Evolutionary conservation across 2,113 vertebrate genomes (phyloP).

Genomic region (Cynocephalus volans): DNA sequence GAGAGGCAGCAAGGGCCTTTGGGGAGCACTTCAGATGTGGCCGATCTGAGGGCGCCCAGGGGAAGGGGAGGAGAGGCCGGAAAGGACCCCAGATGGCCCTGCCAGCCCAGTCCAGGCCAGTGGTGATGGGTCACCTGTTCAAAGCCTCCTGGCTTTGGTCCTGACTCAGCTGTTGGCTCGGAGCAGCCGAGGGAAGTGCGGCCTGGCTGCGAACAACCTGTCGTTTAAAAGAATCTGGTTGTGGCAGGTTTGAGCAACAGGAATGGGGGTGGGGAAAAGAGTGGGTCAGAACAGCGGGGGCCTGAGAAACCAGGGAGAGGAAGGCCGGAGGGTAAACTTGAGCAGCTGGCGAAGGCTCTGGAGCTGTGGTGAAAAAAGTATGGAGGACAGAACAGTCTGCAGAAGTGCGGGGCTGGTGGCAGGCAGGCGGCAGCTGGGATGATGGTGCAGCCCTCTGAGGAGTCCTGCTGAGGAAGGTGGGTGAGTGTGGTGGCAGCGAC

Average conservation of each 20-base stretch:
- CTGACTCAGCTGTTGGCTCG: background rate
- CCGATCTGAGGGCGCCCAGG: background rate
- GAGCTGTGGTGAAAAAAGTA: background rate
- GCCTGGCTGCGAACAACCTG: background rate
- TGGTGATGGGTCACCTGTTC: background rate
- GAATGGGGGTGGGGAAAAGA: background rate
- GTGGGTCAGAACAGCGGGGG: accelerated
- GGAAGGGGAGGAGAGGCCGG: no score
- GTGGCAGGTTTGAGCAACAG: background rate
- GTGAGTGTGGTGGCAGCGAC: background rate
- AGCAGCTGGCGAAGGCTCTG: background rate
- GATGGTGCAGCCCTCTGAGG: background rate
- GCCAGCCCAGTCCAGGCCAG: accelerated
- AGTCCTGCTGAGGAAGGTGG: background rate
- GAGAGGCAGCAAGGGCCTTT: accelerated
- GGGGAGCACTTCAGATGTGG: no score
- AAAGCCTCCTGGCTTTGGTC: background rate
- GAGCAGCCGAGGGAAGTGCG: no score
- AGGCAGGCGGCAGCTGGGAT: background rate
- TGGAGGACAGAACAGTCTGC: background rate
- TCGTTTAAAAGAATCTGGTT: no score
- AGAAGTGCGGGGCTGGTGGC: background rate
- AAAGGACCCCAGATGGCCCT: background rate
- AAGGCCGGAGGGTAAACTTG: background rate
- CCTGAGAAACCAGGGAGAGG: background rate